Evolutionary conservation across 2,113 vertebrate genomes (phyloP), one percentile per base, ranked within the genome.

Genomic region (Hiodon tergisus): DNA sequence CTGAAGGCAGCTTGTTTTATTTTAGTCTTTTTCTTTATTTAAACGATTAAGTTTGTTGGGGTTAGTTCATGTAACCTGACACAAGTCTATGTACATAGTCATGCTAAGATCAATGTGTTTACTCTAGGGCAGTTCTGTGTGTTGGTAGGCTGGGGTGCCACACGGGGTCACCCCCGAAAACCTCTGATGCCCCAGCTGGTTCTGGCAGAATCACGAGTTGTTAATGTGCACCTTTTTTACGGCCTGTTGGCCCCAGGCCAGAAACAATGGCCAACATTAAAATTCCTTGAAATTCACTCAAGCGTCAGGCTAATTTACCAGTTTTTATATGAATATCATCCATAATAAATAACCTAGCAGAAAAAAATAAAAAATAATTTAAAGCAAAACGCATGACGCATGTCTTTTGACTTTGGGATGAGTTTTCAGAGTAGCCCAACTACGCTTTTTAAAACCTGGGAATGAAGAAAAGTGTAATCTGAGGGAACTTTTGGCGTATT

Each of bases 201-300:
- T 31, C 31, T 31, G 31, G 0, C 31, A 31, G 31, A 31, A 85
- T 87, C 81, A 75, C 65, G 75, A 74, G 14, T 69, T 16, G 86
- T 88, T 89, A 82, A 87, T 88, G 83, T 89, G 84, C 87, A 76
- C 68, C 72, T 71, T 13, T 51, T 86, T 85, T 85, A 81, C 78
- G 77, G 83, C 81, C 78, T 68, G 71, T 74, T 10, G 69, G 51
- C 51, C 14, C 68, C 51, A n/a, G 7, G 51, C 51, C 69, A 13
- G 51, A 53, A 53, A 17, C n/a, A 70, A 55, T 16, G 31, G 17
- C 69, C 69, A 17, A 31, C 7, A 69, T 6, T 16, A 52, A 67
- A 67, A 63, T 81, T 84, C 7, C 53, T 6, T 16, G 16, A 67
- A 67, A 63, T 81, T 84, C 72, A 8, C 57, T 75, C 54, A 69